Base-by-base conservation (phyloP, 2,888 invertebrate species). In the Eubasilissa splendida region DNA sequence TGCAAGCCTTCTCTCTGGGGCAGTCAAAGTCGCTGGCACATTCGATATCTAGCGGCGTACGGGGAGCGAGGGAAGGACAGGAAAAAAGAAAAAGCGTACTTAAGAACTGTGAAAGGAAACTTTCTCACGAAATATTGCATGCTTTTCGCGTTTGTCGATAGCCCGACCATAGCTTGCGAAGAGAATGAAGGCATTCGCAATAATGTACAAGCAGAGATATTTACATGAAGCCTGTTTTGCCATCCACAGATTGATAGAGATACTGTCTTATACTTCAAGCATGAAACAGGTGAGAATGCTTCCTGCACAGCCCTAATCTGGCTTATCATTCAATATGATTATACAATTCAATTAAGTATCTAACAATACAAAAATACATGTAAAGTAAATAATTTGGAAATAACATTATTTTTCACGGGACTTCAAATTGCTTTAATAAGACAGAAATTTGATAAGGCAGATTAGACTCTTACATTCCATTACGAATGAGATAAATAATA, bases 1-100 rank as follows among this genome's bases (percentile, higher is more conserved):
- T 93, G 92, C 97, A 97, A 88, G 96, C 95, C 92, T 96, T 95
- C 91, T 97, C 96, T 91, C 94, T 94, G 85, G 96, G 94, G 91
- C 97, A 97, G 92, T 96, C 96, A 91, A 93, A 93, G 92, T 97
- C 96, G 90, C 94, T 94, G 91, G 94, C 94, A 92, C 97, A 97
- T 93, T 96, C 95, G 91, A 94, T 93, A 91, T 94, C 95, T 93
- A 91, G 88, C 84, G 91, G 91, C 85, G 85, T 77, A 83, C 73
- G 71, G 90, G 90, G 90, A 88, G 88, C 89, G 90, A 90, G 90
- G 90, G 90, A 90, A 90, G 90, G 90, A 90, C 90, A 90, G 90
- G 90, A 87, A 90, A 83, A 82, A 90, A 92, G 92, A 92, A 91
- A 94, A 94, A 94, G 93, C 93, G 92, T 92, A 92, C 92, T 92